Evolutionary conservation across 2,888 invertebrate species (phyloP).

Genomic region (Rugalucina vietnamica): DNA sequence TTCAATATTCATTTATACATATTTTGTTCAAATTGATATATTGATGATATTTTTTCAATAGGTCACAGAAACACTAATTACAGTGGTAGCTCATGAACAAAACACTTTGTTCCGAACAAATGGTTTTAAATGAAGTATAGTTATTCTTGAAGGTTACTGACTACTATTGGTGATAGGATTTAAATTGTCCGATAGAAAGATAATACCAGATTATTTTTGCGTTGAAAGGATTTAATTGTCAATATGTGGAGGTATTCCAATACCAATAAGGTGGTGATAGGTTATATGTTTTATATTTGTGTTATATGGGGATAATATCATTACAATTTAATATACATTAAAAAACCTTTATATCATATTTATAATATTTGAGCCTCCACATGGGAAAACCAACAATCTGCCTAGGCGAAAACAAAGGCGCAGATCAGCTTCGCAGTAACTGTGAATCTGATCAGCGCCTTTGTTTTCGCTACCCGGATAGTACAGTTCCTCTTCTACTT

Average conservation of each 20-base stretch:
- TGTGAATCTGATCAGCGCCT: too few species aligned
- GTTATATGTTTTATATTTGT: not conserved
- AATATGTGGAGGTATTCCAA: not conserved
- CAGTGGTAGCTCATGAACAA: not conserved
- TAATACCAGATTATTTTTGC: not conserved
- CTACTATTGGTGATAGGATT: not conserved
- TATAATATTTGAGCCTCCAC: too few species aligned
- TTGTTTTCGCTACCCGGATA: too few species aligned
- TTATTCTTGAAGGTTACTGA: not conserved
- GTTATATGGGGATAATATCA: too few species aligned
- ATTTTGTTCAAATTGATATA: too few species aligned
- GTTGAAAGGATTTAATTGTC: not conserved
- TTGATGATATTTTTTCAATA: not conserved
- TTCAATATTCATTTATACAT: too few species aligned
- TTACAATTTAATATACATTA: too few species aligned
- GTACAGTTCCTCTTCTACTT: too few species aligned
- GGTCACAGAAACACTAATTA: not conserved
- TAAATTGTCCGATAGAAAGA: not conserved
- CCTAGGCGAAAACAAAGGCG: too few species aligned
- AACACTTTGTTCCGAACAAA: not conserved
- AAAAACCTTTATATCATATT: too few species aligned
- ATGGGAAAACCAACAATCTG: too few species aligned
- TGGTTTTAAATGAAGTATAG: not conserved
- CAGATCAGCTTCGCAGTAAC: too few species aligned
- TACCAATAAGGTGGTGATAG: not conserved